Conservation (phyloP, 1,140 invertebrate genomes). For the Papilio xuthus region DNA sequence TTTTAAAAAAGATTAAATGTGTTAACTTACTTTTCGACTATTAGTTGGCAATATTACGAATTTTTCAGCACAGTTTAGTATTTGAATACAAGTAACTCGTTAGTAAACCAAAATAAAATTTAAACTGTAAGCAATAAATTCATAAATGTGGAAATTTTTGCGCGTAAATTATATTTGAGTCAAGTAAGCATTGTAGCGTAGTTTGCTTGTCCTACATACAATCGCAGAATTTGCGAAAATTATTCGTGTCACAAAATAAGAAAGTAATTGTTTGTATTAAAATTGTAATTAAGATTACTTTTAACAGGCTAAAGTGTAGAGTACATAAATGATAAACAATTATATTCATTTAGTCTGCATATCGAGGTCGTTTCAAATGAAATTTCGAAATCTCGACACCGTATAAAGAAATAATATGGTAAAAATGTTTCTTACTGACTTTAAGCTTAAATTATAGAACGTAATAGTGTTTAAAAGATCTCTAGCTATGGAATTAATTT, state of each 20-base stretch:
- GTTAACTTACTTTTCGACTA: neutral
- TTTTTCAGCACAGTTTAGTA: neutral
- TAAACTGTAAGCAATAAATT: conserved; percentile 25
- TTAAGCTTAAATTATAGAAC: no score
- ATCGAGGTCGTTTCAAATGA: neutral
- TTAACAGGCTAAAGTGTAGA: neutral
- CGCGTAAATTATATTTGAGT: neutral
- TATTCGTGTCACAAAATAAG: conserved; percentile 9
- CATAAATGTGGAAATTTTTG: neutral
- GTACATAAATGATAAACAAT: neutral
- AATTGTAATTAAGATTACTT: neutral
- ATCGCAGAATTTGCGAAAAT: neutral
- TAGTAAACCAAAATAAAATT: conserved; percentile 7
- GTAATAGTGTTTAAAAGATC: neutral
- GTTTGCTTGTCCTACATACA: neutral
- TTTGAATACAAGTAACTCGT: no score
- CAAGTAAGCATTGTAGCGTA: neutral
- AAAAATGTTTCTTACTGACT: neutral
- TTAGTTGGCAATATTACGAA: no score
- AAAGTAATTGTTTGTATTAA: conserved; percentile 1
- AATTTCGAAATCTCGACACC: neutral
- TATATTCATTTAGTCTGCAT: neutral
- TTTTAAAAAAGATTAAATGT: neutral
- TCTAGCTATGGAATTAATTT: no score
- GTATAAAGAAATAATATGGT: neutral